Evolutionary conservation across 2,888 invertebrate species (phyloP).

Genomic region (Ceriagrion tenellum): DNA sequence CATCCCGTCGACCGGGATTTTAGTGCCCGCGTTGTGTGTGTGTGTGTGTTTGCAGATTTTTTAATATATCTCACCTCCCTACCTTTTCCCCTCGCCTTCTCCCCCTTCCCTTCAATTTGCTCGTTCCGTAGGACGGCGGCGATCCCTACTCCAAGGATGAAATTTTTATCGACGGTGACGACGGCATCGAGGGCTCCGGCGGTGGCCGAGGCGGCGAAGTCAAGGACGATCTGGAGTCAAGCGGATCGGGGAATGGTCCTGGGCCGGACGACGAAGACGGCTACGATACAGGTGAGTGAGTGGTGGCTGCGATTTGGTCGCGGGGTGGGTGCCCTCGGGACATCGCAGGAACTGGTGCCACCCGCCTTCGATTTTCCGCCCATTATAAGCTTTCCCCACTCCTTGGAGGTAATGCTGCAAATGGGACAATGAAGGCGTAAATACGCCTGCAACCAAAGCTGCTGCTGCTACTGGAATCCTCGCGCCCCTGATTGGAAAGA

Average conservation of each 20-base stretch:
- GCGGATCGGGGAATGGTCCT: constrained; percentile 70
- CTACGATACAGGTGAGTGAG: constrained; percentile 60
- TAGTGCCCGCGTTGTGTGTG: background rate
- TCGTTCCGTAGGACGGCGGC: constrained; percentile 44
- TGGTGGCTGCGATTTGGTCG: background rate
- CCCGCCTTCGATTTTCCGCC: too few species aligned
- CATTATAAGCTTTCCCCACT: too few species aligned
- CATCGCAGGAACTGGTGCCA: too few species aligned
- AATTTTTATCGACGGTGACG: constrained; percentile 69
- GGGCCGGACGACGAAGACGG: constrained; percentile 69
- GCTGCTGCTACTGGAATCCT: too few species aligned
- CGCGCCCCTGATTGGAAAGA: too few species aligned
- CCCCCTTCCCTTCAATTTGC: background rate
- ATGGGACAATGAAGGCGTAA: too few species aligned
- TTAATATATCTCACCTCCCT: background rate
- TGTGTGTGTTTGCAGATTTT: background rate
- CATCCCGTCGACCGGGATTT: background rate
- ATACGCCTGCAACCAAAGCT: too few species aligned
- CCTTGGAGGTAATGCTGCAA: too few species aligned
- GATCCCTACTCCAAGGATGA: constrained; percentile 68
- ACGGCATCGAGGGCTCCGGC: constrained; percentile 54
- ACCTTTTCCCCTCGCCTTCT: background rate
- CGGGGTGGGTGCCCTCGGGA: too few species aligned
- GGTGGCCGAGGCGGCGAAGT: constrained; percentile 61
- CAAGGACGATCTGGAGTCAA: constrained; percentile 69